Conservation (phyloP, 2,888 invertebrate species). For the Vesta saturnalis region DNA sequence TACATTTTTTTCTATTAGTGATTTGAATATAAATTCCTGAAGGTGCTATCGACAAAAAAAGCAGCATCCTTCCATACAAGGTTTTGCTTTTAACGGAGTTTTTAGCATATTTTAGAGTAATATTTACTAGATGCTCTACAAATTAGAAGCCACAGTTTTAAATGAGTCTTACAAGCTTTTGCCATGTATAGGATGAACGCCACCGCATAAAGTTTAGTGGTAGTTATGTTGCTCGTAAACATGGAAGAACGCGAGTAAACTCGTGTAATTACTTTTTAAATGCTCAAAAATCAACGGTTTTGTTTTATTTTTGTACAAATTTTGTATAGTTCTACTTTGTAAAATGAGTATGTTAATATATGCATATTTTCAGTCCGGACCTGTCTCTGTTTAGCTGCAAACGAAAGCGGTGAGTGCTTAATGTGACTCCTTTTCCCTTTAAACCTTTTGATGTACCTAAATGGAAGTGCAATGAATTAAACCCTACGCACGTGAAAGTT, state of each 20-base stretch:
- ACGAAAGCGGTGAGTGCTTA: slow-evolving; percentile 13
- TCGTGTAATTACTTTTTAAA: background rate
- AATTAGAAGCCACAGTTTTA: background rate
- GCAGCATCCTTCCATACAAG: no score
- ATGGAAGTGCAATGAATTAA: background rate
- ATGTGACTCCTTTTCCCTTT: background rate
- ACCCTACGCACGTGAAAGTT: background rate
- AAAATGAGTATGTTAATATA: background rate
- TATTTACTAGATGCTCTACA: no score
- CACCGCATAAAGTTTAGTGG: background rate
- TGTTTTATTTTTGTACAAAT: background rate
- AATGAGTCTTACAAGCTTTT: background rate
- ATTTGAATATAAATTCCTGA: background rate
- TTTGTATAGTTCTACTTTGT: background rate
- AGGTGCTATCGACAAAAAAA: background rate
- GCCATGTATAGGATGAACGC: background rate
- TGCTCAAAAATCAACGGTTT: background rate
- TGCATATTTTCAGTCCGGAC: slow-evolving; percentile 14
- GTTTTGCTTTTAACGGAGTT: no score
- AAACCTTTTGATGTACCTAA: background rate
- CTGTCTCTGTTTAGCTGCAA: slow-evolving; percentile 14
- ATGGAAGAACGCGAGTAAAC: background rate
- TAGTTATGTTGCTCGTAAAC: slow-evolving; percentile 2
- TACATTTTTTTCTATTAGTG: background rate
- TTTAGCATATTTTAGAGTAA: no score